Evolutionary conservation across 2,797 vertebrate species (phyloP).

Genomic region (Podarcis lilfordi): DNA sequence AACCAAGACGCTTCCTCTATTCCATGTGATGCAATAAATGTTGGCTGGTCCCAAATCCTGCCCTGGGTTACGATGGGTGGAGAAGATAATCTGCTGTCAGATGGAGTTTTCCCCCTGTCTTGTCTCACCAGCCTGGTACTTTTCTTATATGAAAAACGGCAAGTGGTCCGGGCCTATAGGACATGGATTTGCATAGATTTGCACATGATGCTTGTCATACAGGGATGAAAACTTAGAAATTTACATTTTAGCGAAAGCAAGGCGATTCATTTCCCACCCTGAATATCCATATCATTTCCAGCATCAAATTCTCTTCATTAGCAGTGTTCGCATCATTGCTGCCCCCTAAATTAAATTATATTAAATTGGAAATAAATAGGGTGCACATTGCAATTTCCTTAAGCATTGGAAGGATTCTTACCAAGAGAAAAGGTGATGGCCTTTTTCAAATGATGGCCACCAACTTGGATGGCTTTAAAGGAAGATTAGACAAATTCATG

Average conservation of each 20-base stretch:
- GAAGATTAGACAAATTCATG: no score
- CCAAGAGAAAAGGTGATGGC: background rate
- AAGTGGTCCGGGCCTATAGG: background rate
- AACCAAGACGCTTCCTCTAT: background rate
- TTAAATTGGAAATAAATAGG: background rate
- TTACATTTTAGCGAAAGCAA: background rate
- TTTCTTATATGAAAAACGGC: background rate
- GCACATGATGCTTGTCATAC: background rate
- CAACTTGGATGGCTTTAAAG: no score
- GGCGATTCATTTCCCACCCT: background rate
- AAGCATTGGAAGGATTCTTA: background rate
- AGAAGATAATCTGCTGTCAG: background rate
- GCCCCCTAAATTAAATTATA: background rate
- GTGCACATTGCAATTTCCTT: background rate
- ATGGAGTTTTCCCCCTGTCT: background rate
- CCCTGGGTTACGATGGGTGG: background rate
- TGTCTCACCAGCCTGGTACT: background rate
- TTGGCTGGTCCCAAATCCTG: background rate
- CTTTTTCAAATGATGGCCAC: no score
- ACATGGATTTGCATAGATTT: background rate
- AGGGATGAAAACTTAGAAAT: background rate
- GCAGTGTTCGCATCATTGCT: background rate
- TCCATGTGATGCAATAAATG: background rate
- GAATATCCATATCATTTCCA: background rate
- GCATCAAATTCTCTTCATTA: background rate